Conservation (phyloP, 2,888 invertebrate species). For the Steinernema scapterisci region DNA sequence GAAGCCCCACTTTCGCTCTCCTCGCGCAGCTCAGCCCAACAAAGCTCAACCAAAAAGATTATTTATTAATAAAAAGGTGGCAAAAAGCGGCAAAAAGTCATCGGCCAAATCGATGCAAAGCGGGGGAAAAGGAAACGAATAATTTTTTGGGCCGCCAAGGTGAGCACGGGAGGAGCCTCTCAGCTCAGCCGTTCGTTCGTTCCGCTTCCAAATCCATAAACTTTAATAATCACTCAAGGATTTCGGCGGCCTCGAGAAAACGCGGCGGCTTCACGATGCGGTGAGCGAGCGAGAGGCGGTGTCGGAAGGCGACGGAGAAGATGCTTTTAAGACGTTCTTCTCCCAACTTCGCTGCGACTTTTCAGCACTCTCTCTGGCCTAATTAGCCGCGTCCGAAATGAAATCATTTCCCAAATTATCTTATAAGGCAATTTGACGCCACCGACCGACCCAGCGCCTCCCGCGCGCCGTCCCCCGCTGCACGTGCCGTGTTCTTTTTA, state of each 20-base stretch:
- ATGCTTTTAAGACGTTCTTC: slow-evolving; percentile 29
- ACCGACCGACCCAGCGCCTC: neutral
- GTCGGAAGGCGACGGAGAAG: neutral
- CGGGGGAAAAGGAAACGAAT: slow-evolving; percentile 12
- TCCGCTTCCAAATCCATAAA: slow-evolving; percentile 26
- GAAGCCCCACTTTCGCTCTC: neutral
- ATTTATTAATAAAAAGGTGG: slow-evolving; percentile 30
- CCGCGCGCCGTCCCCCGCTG: neutral
- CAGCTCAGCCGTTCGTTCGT: neutral
- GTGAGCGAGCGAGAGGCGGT: no score
- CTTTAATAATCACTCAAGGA: slow-evolving; percentile 32
- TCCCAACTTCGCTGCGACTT: slow-evolving; percentile 7
- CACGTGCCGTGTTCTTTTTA: neutral
- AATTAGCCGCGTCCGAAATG: slow-evolving; percentile 19
- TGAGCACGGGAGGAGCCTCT: slow-evolving; percentile 7
- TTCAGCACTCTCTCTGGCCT: slow-evolving; percentile 6
- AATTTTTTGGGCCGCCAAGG: slow-evolving; percentile 5
- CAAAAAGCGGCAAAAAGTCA: slow-evolving; percentile 14
- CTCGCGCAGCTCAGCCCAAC: neutral
- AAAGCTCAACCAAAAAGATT: neutral
- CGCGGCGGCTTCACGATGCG: neutral
- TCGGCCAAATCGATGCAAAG: slow-evolving; percentile 9
- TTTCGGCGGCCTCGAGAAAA: slow-evolving; percentile 11
- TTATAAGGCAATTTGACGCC: slow-evolving; percentile 23
- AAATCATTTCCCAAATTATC: slow-evolving; percentile 13